Percentiles rank a stretch among this genome's conserved stretches.
Evolutionary conservation across 2,888 invertebrate genomes (phyloP).

Genomic region (Cosmia trapezina): DNA sequence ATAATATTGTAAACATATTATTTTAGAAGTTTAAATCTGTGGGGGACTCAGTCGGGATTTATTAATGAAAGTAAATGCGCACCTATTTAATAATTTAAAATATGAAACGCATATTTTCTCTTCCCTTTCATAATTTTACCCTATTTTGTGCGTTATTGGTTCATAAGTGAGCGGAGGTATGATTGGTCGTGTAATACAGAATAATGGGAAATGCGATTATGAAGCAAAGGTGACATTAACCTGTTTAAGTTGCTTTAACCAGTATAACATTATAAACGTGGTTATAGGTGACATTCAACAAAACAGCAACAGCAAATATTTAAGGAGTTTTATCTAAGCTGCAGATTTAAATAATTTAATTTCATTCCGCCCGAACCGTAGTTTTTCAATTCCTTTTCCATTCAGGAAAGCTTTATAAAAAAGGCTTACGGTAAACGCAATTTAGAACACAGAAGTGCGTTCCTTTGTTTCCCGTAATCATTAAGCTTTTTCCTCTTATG

Average conservation of each 20-base stretch:
- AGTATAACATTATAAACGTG: background rate
- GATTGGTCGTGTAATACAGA: conserved; percentile 12
- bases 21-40: background rate
- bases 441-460: conserved; percentile 23
- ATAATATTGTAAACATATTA: background rate
- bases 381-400: conserved; percentile 12
- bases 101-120: conserved; percentile 9
- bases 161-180: conserved; percentile 35
- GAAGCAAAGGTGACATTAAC: conserved; percentile 23
- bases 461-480: conserved; percentile 49
- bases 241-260: conserved; percentile 26
- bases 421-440: conserved; percentile 25
- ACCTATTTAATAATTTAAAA: background rate
- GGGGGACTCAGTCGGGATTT: background rate
- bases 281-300: conserved; percentile 5
- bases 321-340: conserved; percentile 5
- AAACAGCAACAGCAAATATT: conserved; percentile 6
- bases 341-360: conserved; percentile 24
- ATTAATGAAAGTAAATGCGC: background rate
- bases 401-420: conserved; percentile 19
- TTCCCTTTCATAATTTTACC: conserved; percentile 7
- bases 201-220: conserved; percentile 27
- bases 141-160: conserved; percentile 36
- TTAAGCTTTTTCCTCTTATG: conserved; percentile 57
- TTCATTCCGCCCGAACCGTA: background rate